These are phyloP conservation scores for Hystrix brachyura DNA, from an alignment of 2,113 vertebrate species.

Conservation along the genomic window DNA sequence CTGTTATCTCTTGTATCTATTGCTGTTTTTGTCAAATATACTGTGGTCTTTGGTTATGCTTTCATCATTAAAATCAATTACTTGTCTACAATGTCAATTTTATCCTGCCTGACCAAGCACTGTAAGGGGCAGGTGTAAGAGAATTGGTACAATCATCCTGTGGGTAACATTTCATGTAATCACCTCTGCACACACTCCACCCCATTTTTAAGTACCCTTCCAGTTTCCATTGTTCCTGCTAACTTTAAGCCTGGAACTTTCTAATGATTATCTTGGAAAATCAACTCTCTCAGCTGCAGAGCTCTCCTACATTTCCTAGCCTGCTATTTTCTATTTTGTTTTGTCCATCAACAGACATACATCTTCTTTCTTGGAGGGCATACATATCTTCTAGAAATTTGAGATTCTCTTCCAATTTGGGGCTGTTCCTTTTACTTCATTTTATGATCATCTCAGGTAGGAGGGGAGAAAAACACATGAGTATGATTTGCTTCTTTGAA, in stretches of 20 bases:
- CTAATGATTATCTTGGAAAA: not conserved
- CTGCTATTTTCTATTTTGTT: slow-evolving; percentile 36
- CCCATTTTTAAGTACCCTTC: not conserved
- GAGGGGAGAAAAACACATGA: not conserved
- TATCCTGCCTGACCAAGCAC: not conserved
- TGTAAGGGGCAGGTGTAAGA: not conserved
- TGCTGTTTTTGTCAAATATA: slow-evolving; percentile 1
- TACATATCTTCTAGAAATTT: slow-evolving; percentile 42
- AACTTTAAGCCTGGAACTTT: slow-evolving; percentile 21
- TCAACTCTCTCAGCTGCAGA: not conserved
- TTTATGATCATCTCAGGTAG: not conserved
- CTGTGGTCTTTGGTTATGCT: not conserved
- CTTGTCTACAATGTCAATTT: not conserved
- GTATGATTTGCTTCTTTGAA: not conserved
- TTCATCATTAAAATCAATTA: slow-evolving; percentile 14
- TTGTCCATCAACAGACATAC: not conserved
- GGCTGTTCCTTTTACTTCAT: not conserved
- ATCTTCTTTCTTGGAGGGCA: not conserved
- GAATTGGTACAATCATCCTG: not conserved
- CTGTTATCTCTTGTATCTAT: not conserved
- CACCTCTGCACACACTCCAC: not conserved
- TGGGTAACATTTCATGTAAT: slow-evolving; percentile 12
- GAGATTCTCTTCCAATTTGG: not conserved
- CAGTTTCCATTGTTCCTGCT: not conserved
- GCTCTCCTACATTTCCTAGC: not conserved